Percentiles rank a stretch among this genome's conserved stretches.
These are phyloP conservation scores for Nansenia antarctica DNA, from an alignment of 2,113 vertebrate species.

Conservation along the genomic window DNA sequence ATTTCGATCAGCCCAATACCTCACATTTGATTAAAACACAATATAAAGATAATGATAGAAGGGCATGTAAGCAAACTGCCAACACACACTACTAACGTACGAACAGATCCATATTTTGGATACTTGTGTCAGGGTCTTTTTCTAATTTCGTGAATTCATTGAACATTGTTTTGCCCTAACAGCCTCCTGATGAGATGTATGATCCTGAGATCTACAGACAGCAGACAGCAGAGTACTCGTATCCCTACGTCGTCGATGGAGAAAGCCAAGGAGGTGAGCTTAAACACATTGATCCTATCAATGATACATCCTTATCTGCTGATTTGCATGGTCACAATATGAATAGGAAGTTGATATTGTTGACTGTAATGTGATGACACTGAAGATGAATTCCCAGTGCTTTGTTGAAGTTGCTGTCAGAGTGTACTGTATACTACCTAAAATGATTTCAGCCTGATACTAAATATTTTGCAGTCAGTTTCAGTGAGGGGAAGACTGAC, in stretches of 20 bases:
- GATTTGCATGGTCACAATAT: too few species aligned
- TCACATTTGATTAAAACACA: too few species aligned
- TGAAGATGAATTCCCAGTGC: not conserved
- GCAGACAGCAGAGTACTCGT: slow-evolving; percentile 87
- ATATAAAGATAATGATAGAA: too few species aligned
- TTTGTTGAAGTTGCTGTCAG: not conserved
- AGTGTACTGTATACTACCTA: not conserved
- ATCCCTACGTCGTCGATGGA: slow-evolving; percentile 88
- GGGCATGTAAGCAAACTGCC: too few species aligned
- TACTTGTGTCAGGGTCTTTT: too few species aligned
- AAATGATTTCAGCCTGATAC: too few species aligned
- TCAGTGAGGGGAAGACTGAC: not conserved
- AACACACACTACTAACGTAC: too few species aligned
- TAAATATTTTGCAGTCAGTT: not conserved
- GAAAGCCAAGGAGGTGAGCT: slow-evolving; percentile 92
- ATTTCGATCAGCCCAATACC: too few species aligned
- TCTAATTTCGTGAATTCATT: too few species aligned
- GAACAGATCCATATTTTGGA: too few species aligned
- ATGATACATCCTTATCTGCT: not conserved
- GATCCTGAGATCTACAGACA: slow-evolving; percentile 92
- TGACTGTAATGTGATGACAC: not conserved
- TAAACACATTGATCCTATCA: slow-evolving; percentile 3
- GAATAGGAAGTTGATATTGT: too few species aligned
- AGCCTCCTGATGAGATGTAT: slow-evolving; percentile 94
- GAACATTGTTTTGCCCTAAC: slow-evolving; percentile 15